phyloP scores from a whole-genome alignment of 2,113 vertebrate species.

The Cariama cristata region DNA sequence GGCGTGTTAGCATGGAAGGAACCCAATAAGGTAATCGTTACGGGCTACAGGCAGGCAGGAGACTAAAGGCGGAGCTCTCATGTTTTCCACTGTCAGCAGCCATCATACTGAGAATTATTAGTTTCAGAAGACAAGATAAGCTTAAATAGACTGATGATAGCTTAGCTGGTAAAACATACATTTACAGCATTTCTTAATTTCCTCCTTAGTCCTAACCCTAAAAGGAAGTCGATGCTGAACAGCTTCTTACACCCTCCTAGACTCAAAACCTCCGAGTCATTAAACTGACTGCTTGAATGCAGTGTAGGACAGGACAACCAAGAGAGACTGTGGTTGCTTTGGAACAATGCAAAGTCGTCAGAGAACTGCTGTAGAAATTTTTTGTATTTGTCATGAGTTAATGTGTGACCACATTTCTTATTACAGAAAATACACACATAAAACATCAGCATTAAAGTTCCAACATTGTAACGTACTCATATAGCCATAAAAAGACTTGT shows the following conservation, averaged over 20 bases:
- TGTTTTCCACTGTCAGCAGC: not conserved
- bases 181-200: not conserved
- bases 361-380: not conserved
- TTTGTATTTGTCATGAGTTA: not conserved
- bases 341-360: not conserved
- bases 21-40: not conserved
- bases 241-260: not conserved
- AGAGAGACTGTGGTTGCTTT: not conserved
- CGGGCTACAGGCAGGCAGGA: not conserved
- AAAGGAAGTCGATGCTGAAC: not conserved
- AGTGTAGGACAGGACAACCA: not conserved
- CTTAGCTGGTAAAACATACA: not conserved
- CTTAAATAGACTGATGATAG: not conserved
- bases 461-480: not conserved
- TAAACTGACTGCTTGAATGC: not conserved
- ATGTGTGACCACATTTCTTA: not conserved
- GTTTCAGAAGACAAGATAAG: not conserved
- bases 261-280: not conserved
- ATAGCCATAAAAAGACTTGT: not conserved
- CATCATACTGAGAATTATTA: not conserved
- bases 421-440: not conserved
- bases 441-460: not conserved
- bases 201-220: not conserved
- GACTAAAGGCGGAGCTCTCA: not conserved
- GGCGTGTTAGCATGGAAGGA: fast-evolving